A percentile compares a stretch with the other conserved stretches of the same genome.
phyloP scores from a whole-genome alignment of 2,888 invertebrate species.

The Tryphoninae sp. region DNA sequence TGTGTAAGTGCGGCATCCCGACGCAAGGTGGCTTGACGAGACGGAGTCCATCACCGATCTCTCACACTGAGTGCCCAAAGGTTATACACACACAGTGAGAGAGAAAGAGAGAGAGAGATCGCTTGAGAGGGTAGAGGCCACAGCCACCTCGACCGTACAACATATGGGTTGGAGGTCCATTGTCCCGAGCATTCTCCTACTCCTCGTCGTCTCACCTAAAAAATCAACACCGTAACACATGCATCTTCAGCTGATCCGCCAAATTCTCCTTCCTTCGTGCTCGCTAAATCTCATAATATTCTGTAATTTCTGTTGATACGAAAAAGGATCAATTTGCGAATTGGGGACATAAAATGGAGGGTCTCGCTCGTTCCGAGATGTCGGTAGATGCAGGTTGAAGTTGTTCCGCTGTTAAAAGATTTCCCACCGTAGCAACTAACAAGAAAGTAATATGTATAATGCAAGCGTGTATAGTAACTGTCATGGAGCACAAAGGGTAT shows the following conservation, averaged over 20 bases:
- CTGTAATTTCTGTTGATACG: background rate
- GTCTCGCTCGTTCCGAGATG: constrained; percentile 7
- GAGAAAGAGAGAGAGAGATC: background rate
- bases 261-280: background rate
- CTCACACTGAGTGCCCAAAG: constrained; percentile 28
- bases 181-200: constrained; percentile 12
- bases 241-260: background rate
- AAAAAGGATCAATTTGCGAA: constrained; percentile 16
- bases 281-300: background rate
- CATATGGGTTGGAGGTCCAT: constrained; percentile 52
- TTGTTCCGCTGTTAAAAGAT: background rate
- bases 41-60: constrained; percentile 26
- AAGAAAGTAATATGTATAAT: constrained; percentile 24
- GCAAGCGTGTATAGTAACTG: background rate
- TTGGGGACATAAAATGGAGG: constrained; percentile 19
- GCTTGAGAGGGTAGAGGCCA: constrained; percentile 1
- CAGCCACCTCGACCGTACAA: constrained; percentile 5
- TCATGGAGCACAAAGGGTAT: constrained; percentile 41
- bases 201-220: background rate
- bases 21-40: constrained; percentile 67
- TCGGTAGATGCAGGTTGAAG: background rate
- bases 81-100: constrained; percentile 25
- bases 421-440: background rate
- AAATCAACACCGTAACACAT: background rate
- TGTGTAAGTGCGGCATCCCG: constrained; percentile 63